These are phyloP conservation scores for Urocyon cinereoargenteus DNA, from an alignment of 2,797 vertebrate species.

Conservation along the genomic window DNA sequence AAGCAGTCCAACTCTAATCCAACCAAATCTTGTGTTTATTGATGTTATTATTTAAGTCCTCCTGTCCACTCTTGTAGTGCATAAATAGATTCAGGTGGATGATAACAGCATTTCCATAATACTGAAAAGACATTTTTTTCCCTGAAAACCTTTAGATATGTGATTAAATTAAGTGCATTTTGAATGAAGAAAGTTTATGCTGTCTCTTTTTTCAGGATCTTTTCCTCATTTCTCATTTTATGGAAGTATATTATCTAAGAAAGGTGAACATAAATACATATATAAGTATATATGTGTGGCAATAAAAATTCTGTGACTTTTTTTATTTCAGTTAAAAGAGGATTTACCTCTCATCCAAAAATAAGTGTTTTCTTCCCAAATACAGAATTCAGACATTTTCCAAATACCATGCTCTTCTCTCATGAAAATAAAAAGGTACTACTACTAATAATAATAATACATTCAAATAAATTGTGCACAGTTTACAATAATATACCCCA, in stretches of 20 bases:
- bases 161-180: background rate
- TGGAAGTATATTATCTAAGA: background rate
- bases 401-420: background rate
- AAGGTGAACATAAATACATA: background rate
- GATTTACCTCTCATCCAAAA: background rate
- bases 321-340: background rate
- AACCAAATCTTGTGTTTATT: background rate
- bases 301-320: background rate
- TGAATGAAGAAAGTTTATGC: background rate
- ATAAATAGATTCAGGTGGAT: background rate
- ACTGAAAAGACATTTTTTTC: background rate
- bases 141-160: background rate
- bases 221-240: background rate
- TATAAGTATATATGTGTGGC: background rate
- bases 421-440: background rate
- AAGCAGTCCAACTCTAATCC: background rate
- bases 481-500: background rate
- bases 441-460: background rate
- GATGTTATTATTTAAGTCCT: background rate
- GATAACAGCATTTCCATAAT: background rate
- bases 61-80: background rate
- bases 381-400: background rate
- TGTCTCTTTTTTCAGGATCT: background rate
- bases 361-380: conserved; percentile 12
- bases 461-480: background rate